Base-by-base conservation (phyloP, 2,888 invertebrate species). In the Pterostichus niger region DNA sequence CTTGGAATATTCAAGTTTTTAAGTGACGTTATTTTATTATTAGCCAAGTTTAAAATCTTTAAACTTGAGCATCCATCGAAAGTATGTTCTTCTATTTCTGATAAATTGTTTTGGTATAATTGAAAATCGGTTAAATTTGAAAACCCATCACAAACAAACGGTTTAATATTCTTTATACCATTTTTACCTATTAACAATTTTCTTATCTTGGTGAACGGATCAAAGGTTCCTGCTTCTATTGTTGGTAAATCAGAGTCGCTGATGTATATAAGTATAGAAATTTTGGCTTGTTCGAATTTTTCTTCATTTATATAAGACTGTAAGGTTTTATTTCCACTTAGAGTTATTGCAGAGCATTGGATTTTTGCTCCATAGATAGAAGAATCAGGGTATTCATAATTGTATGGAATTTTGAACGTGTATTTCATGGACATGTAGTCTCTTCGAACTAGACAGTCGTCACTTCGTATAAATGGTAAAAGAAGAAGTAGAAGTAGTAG, bases 1-100 rank as follows among this genome's bases (percentile, higher is more conserved):
- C 52, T 54, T 11, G 75, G 75, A n/a, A 75, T 35, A 52, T 52
- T 75, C 2, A 75, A n/a, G 24, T 75, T 75, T 31, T 4, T 75
- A 13, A 52, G 33, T 6, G n/a, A 15, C 31, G 6, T 75, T 6
- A 75, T 15, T 52, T 31, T 75, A 75, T 75, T 75, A n/a, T 52
- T 75, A 2, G 54, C 54, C 44, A 71, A 40, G 44, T 71, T 71
- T 44, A 71, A 71, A 17, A 71, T 71, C 2, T 17, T 40, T 17
- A 71, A 44, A 24, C 17, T 71, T 2, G 6, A 40, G 40, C 68
- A 71, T 17, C 68, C 68, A 17, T 40, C 44, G 15, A 71, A 71
- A 40, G 68, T 71, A 44, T 40, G 10, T 44, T 71, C 68, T 15
- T 44, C 68, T 13, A 71, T 15, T 71, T 44, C 68, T 6, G 44